Conservation (phyloP, 2,113 vertebrate species). For the Aphyosemion australe region DNA sequence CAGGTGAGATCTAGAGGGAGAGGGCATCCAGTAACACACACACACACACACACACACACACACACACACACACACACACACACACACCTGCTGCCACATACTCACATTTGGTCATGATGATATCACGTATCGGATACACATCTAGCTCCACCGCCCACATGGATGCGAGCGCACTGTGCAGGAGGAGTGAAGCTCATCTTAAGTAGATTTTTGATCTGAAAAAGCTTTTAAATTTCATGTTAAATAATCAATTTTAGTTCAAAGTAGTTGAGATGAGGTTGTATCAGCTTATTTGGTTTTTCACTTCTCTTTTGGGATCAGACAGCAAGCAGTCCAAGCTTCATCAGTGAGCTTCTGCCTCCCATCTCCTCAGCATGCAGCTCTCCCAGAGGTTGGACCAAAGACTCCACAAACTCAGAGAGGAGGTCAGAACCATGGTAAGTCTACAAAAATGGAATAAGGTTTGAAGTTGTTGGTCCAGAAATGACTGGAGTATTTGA, state of each 20-base stretch:
- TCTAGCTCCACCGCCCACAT: constrained; percentile 30
- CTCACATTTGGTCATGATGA: constrained; percentile 51
- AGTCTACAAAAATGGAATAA: constrained; percentile 2
- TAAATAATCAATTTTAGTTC: not conserved
- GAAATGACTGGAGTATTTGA: not conserved
- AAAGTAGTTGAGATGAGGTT: constrained; percentile 17
- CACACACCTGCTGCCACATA: constrained; percentile 48
- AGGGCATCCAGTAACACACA: constrained; percentile 62
- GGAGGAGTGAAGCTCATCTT: constrained; percentile 1
- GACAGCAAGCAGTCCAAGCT: constrained; percentile 77
- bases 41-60: constrained; percentile 29
- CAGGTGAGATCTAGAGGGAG: constrained; percentile 74
- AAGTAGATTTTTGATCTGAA: not conserved
- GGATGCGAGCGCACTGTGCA: constrained; percentile 5
- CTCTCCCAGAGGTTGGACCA: constrained; percentile 74
- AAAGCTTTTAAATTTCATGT: not conserved
- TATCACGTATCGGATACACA: constrained; percentile 58
- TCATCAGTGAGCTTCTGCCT: constrained; percentile 47
- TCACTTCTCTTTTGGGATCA: constrained; percentile 57
- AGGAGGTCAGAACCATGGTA: constrained; percentile 74
- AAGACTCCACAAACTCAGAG: constrained; percentile 71
- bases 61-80: too few species aligned
- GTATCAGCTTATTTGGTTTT: constrained; percentile 12
- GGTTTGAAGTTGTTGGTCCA: not conserved
- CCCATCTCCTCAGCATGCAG: constrained; percentile 52